Conservation (phyloP, 2,113 vertebrate genomes). For the Festucalex cinctus region DNA sequence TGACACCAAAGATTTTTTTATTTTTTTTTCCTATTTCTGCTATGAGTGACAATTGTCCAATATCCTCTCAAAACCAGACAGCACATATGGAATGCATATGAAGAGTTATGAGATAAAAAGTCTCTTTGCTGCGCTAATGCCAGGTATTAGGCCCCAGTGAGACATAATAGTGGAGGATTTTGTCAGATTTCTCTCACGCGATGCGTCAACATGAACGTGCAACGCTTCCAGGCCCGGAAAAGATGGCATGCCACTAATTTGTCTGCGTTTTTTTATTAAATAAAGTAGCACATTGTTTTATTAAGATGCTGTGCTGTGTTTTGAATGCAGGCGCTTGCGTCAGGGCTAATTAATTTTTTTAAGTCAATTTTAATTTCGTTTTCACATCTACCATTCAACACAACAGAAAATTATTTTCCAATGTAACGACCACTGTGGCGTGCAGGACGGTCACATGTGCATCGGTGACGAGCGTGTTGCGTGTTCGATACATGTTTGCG, state of each 20-base stretch:
- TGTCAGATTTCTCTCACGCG: conserved; percentile 46
- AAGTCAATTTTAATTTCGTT: neutral
- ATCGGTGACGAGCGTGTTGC: conserved; percentile 39
- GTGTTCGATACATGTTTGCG: conserved; percentile 58
- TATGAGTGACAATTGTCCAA: conserved; percentile 1
- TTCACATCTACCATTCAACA: neutral
- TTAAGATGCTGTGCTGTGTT: neutral
- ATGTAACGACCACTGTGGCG: conserved; percentile 14
- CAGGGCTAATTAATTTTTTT: neutral
- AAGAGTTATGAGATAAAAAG: conserved; percentile 13
- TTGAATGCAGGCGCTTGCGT: neutral
- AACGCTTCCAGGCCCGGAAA: neutral
- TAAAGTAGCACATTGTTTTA: neutral
- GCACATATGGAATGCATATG: conserved; percentile 57
- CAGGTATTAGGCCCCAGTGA: conserved; percentile 36
- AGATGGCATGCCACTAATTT: neutral
- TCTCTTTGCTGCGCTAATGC: conserved; percentile 34
- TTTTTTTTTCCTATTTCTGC: neutral
- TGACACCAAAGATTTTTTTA: neutral
- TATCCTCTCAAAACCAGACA: conserved; percentile 9
- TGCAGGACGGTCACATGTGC: conserved; percentile 47
- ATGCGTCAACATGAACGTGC: conserved; percentile 29
- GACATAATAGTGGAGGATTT: conserved; percentile 49
- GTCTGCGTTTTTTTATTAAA: neutral
- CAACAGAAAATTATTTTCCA: neutral